These are phyloP conservation scores for Leptoclinus maculatus DNA, from an alignment of 2,797 vertebrate genomes.

Conservation along the genomic window DNA sequence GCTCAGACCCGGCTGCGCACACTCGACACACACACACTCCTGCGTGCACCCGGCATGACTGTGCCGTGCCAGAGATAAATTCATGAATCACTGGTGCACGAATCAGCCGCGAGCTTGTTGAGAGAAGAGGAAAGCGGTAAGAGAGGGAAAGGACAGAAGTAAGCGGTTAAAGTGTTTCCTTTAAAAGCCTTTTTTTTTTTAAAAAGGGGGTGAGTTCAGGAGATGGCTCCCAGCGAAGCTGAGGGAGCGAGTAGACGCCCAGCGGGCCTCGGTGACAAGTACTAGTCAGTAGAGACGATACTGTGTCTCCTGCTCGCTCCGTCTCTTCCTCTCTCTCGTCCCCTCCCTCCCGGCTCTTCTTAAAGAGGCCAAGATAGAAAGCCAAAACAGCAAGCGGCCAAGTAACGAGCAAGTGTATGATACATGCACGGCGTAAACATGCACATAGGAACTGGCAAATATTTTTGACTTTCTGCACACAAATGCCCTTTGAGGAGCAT, in stretches of 20 bases:
- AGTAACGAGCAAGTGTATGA: slow-evolving; percentile 41
- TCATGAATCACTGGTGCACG: slow-evolving; percentile 80
- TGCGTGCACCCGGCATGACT: slow-evolving; percentile 57
- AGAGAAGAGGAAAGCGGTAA: slow-evolving; percentile 46
- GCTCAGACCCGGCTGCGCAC: slow-evolving; percentile 50
- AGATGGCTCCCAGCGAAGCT: slow-evolving; percentile 58
- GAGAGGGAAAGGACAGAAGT: slow-evolving; percentile 50
- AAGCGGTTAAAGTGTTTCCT: slow-evolving; percentile 65
- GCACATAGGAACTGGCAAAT: slow-evolving; percentile 30
- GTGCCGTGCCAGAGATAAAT: slow-evolving; percentile 69
- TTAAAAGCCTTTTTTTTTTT: slow-evolving; percentile 58
- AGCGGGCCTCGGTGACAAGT: slow-evolving; percentile 50
- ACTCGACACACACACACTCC: slow-evolving; percentile 24
- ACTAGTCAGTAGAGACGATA: slow-evolving; percentile 53
- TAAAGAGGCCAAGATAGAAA: slow-evolving; percentile 57
- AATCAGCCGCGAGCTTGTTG: slow-evolving; percentile 74
- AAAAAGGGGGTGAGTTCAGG: slow-evolving; percentile 41
- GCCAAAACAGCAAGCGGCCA: slow-evolving; percentile 47
- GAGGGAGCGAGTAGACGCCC: slow-evolving; percentile 52
- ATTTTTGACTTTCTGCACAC: slow-evolving; percentile 17
- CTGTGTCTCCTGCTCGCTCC: slow-evolving; percentile 18
- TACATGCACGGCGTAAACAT: slow-evolving; percentile 24
- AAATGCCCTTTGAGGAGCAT: neutral
- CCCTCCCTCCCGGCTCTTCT: slow-evolving; percentile 37
- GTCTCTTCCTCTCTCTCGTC: slow-evolving; percentile 23